Percentiles rank a stretch among this genome's conserved stretches.
Evolutionary conservation across 92 coral and sea anemone genomes (phyloP).

Genomic region (Hydrozoanthus gracilis): DNA sequence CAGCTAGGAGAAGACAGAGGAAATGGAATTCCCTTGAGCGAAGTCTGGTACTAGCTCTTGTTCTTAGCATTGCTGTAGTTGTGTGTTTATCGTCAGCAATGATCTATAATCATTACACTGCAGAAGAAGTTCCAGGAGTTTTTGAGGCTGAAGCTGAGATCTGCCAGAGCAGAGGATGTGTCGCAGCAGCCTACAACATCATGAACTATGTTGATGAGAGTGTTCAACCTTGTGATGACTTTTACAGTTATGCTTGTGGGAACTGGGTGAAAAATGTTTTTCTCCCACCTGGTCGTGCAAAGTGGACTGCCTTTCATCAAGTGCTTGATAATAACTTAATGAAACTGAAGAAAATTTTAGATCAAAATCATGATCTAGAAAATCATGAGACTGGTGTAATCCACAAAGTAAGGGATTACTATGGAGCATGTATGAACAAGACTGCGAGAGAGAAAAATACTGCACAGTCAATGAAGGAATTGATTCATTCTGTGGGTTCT

Average conservation of each 20-base stretch:
- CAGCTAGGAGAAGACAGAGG: slow-evolving; percentile 81
- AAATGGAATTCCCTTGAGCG: slow-evolving; percentile 87
- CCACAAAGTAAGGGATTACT: slow-evolving; percentile 79
- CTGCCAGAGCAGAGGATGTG: slow-evolving; percentile 87
- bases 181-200: slow-evolving; percentile 85
- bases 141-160: slow-evolving; percentile 40
- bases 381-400: slow-evolving; percentile 68
- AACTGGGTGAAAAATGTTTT: slow-evolving; percentile 76
- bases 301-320: slow-evolving; percentile 91
- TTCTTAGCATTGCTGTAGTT: slow-evolving; percentile 70
- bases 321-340: slow-evolving; percentile 77
- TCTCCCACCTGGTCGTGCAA: slow-evolving; percentile 78
- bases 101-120: slow-evolving; percentile 63
- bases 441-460: slow-evolving; percentile 66
- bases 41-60: slow-evolving; percentile 66
- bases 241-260: slow-evolving; percentile 90
- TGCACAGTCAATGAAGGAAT: slow-evolving; percentile 75
- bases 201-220: slow-evolving; percentile 79
- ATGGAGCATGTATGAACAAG: slow-evolving; percentile 82
- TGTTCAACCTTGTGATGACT: slow-evolving; percentile 88
- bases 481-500: slow-evolving; percentile 86
- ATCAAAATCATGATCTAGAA: slow-evolving; percentile 52
- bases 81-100: slow-evolving; percentile 71
- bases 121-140: slow-evolving; percentile 21
- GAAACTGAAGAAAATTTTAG: slow-evolving; percentile 79